Conservation (phyloP, 2,113 vertebrate genomes). For the Semnopithecus entellus region DNA sequence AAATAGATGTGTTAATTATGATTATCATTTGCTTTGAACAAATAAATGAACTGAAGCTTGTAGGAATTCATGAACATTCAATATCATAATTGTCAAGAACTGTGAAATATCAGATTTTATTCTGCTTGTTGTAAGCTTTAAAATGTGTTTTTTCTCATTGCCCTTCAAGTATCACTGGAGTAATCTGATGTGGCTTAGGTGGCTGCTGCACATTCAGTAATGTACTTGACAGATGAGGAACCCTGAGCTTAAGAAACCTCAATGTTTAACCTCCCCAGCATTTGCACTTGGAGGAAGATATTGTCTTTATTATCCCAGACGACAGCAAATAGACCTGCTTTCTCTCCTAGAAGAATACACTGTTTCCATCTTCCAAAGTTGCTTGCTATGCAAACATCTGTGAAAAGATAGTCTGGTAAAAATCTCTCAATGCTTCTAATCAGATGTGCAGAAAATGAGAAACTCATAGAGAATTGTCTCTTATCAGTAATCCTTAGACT, state of each 20-base stretch:
- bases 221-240: neutral
- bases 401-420: neutral
- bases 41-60: neutral
- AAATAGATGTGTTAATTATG: neutral
- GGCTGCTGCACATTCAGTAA: neutral
- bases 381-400: neutral
- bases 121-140: neutral
- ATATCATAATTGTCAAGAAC: neutral
- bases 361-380: neutral
- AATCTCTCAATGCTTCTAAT: neutral
- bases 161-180: neutral
- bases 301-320: neutral
- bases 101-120: neutral
- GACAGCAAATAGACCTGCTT: neutral
- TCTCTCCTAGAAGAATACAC: neutral
- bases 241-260: neutral
- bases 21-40: neutral
- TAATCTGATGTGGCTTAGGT: neutral
- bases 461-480: neutral
- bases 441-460: neutral
- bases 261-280: neutral
- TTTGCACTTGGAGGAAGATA: neutral
- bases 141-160: neutral
- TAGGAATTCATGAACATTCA: conserved; percentile 1
- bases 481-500: neutral